A percentile compares a stretch with the other conserved stretches of the same genome.
Conservation (phyloP, 2,888 invertebrate species). For the Campopleginae sp. region DNA sequence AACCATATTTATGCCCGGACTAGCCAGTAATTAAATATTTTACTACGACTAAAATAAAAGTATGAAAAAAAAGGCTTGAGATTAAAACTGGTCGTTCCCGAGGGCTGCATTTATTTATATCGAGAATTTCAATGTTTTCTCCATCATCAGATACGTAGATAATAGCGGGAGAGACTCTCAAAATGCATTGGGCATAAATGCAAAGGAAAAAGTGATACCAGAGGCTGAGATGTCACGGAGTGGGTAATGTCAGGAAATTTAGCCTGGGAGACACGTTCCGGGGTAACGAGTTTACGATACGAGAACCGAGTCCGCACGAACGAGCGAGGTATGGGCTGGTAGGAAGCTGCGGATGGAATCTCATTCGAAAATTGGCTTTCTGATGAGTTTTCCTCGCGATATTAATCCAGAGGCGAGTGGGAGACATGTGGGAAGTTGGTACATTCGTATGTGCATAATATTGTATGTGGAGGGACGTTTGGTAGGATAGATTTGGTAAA, state of each 20-base stretch:
- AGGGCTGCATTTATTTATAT: background rate
- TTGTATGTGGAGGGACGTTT: background rate
- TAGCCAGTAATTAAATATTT: conserved; percentile 17
- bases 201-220: background rate
- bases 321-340: background rate
- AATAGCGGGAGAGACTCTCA: background rate
- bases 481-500: background rate
- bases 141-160: background rate
- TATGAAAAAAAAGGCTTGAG: background rate
- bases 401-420: background rate
- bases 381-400: conserved; percentile 53
- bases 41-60: background rate
- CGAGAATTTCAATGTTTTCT: background rate
- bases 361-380: conserved; percentile 58
- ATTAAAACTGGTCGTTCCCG: background rate
- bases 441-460: background rate
- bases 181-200: background rate
- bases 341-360: conserved; percentile 38
- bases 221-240: background rate
- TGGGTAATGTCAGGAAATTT: conserved; percentile 42
- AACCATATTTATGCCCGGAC: background rate
- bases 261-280: conserved; percentile 4
- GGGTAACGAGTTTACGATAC: conserved; percentile 59
- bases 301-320: background rate
- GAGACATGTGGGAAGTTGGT: background rate